Percentiles rank a stretch among this genome's conserved stretches.
These are phyloP conservation scores for Ceratina australensis DNA, from an alignment of 1,140 invertebrate species.

Conservation along the genomic window DNA sequence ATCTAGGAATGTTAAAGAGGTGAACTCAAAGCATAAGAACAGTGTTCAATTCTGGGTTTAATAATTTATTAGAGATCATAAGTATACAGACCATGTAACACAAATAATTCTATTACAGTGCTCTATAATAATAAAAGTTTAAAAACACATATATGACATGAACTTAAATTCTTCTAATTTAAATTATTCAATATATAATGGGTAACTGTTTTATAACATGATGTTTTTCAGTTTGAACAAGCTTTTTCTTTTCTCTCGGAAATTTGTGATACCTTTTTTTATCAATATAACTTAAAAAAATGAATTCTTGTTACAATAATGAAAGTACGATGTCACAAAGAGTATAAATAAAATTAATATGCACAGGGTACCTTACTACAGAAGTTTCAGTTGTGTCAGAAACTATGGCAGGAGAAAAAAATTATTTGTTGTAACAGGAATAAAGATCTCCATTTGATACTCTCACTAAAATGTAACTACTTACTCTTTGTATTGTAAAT, in stretches of 20 bases:
- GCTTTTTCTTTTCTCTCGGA: not conserved
- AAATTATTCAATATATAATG: not conserved
- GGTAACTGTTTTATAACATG: not conserved
- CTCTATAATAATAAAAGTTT: slow-evolving; percentile 2
- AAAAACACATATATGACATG: not conserved
- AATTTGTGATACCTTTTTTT: too few relatives aligned
- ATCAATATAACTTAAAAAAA: not conserved
- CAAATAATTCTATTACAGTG: slow-evolving; percentile 1
- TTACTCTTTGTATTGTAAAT: not conserved
- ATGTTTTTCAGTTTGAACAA: not conserved
- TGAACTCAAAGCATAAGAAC: not conserved
- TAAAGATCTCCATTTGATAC: not conserved
- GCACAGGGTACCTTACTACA: slow-evolving; percentile 10
- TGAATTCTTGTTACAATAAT: not conserved
- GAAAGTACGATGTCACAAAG: not conserved
- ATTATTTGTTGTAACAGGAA: not conserved
- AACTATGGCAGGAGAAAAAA: not conserved
- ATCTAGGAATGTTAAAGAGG: not conserved
- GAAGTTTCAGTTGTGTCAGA: slow-evolving; percentile 19
- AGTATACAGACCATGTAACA: slow-evolving; percentile 4
- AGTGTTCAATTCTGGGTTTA: not conserved
- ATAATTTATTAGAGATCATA: slow-evolving; percentile 33
- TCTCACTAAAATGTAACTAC: not conserved
- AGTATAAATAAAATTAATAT: slow-evolving; percentile 24
- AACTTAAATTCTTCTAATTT: slow-evolving; percentile 10